Conservation (phyloP, 2,797 vertebrate genomes). For the Sitta carolinensis region DNA sequence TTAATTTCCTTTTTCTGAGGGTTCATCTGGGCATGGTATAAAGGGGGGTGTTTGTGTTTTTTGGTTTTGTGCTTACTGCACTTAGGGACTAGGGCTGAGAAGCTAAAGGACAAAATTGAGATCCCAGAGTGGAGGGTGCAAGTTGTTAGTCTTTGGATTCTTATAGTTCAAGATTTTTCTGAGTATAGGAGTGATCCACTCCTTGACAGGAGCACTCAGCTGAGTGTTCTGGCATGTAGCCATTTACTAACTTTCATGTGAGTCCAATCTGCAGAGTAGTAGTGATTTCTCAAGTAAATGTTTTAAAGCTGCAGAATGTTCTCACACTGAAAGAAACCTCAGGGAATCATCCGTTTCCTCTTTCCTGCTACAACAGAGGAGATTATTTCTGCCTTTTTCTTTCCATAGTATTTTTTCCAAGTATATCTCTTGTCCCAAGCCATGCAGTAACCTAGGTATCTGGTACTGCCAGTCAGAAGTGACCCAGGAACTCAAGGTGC, state of each 20-base stretch:
- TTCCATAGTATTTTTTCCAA: not conserved
- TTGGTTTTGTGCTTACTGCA: not conserved
- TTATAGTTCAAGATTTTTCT: not conserved
- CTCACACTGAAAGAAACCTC: not conserved
- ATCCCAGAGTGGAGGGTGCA: not conserved
- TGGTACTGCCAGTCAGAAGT: not conserved
- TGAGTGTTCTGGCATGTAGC: not conserved
- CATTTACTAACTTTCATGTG: not conserved
- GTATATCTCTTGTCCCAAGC: not conserved
- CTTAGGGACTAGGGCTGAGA: not conserved
- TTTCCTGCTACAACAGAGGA: not conserved
- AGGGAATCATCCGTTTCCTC: not conserved
- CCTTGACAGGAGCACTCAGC: not conserved
- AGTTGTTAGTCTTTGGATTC: not conserved
- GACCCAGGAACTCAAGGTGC: not conserved
- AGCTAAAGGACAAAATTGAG: not conserved
- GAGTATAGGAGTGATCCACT: not conserved
- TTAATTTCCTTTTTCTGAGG: not conserved
- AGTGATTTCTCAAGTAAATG: not conserved
- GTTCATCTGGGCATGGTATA: not conserved
- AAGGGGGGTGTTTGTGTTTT: fast-evolving
- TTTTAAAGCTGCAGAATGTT: constrained; percentile 32
- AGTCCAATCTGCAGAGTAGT: constrained; percentile 15
- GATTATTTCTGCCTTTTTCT: not conserved
- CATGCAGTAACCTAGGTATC: not conserved